Evolutionary conservation across 2,888 invertebrate genomes (phyloP), one percentile per base, ranked within the genome.

Genomic region (Prosapia bicincta): DNA sequence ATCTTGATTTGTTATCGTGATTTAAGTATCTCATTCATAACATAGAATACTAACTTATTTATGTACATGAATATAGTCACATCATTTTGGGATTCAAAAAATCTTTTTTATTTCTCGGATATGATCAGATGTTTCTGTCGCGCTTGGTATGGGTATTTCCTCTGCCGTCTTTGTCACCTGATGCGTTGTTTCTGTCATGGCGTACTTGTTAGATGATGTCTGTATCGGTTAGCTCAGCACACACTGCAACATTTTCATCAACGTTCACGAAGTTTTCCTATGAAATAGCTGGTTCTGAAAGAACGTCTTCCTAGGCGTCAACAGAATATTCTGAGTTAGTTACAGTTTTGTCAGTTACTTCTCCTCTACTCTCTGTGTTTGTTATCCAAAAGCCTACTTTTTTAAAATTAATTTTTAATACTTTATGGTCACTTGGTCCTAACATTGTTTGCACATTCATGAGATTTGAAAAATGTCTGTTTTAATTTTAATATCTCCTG

Each of bases 231-330:
- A 66, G 75, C 54, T 66, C 43, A 70, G 6, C 30, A n/a, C 72
- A 66, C 24, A 72, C 72, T 30, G 74, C 75, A 69, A 75, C 75
- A 71, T 75, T 54, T 75, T 75, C 75, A 67, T 75, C 67, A 1
- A 75, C 68, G 69, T 76, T 76, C 66, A 72, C 68, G 32, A 72
- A 76, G 67, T 76, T 72, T 25, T 43, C 71, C 25, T 43, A 71
- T 43, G 43, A 38, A 43, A 71, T 71, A 43, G 43, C 38, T 20
- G 43, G 71, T 24, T 71, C 43, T 24, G 24, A n/a, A 20, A 71
- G n/a, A 6, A 70, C 32, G 24, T 71, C 71, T 20, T 71, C 71
- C 71, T 43, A 71, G 71, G 43, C 25, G 71, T 71, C 65, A 26
- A 71, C 71, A 26, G 66, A 25, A 66, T 65, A 66, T 23, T 65